Evolutionary conservation across 2,113 vertebrate species (phyloP), one percentile per base, ranked within the genome.

Genomic region (Typhlomys cinereus): DNA sequence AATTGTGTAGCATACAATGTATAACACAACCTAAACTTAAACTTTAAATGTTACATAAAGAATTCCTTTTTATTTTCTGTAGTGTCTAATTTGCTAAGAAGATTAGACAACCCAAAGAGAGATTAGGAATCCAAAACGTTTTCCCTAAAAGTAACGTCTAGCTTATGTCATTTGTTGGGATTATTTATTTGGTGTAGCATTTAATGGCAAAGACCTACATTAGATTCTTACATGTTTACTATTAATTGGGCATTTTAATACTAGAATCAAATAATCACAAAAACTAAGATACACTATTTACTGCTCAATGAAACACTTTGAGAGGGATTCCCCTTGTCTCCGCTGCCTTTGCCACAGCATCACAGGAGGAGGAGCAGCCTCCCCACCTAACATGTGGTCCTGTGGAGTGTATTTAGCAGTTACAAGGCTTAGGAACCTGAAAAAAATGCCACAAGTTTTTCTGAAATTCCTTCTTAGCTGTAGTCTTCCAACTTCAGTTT

Each of bases 361-460:
- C 57, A 54, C 20, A 25, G 48, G n/a, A n/a, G n/a, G n/a, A n/a
- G n/a, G n/a, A n/a, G n/a, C n/a, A n/a, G n/a, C n/a, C n/a, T n/a
- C n/a, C n/a, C n/a, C n/a, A n/a, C n/a, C n/a, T n/a, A n/a, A n/a
- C n/a, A n/a, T n/a, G n/a, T n/a, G n/a, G n/a, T n/a, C n/a, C n/a
- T n/a, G n/a, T n/a, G n/a, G n/a, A n/a, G n/a, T n/a, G n/a, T n/a
- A n/a, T n/a, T n/a, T n/a, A n/a, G n/a, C n/a, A n/a, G n/a, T n/a
- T n/a, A n/a, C n/a, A n/a, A n/a, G n/a, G n/a, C n/a, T n/a, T n/a
- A n/a, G n/a, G n/a, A n/a, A 59, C 52, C 54, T 61, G 48, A 81
- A 52, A 86, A n/a, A n/a, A n/a, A n/a, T n/a, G 79, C 46, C 20
- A 39, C 54, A 71, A 41, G 46, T 59, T 80, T 92, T 89, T 82